phyloP scores from a whole-genome alignment of 1,140 invertebrate species.

The Drosophila pseudoobscura region DNA sequence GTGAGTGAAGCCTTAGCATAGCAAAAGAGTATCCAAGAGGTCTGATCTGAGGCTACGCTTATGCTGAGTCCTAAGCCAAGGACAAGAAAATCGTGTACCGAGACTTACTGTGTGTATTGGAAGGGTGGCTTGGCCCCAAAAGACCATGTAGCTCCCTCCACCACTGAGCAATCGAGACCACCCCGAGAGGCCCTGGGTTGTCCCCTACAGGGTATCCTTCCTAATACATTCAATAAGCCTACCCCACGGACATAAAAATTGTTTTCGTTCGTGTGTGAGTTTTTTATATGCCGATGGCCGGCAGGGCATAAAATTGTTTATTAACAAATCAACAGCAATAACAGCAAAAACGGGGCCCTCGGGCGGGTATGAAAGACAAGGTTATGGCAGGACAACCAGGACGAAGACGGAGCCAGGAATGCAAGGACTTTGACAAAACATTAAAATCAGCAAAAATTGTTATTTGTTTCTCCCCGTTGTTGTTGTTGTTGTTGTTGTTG shows the following conservation, averaged over 20 bases:
- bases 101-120: no score
- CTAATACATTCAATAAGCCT: constrained; percentile 46
- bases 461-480: constrained; percentile 24
- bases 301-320: constrained; percentile 75
- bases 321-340: constrained; percentile 78
- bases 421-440: constrained; percentile 72
- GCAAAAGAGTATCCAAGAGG: no score
- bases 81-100: no score
- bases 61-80: no score
- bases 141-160: no score
- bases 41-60: no score
- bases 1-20: no score
- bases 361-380: background rate
- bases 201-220: constrained; percentile 43
- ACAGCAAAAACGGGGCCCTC: constrained; percentile 41
- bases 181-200: background rate
- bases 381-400: constrained; percentile 6
- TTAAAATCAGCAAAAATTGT: constrained; percentile 77
- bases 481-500: constrained; percentile 29
- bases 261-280: constrained; percentile 63
- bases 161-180: background rate
- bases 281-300: constrained; percentile 64
- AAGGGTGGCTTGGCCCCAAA: no score
- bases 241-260: constrained; percentile 63
- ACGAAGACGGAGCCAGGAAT: background rate